Percentiles rank a stretch among this genome's conserved stretches.
These are phyloP conservation scores for Molothrus aeneus DNA, from an alignment of 2,797 vertebrate genomes.

Conservation along the genomic window DNA sequence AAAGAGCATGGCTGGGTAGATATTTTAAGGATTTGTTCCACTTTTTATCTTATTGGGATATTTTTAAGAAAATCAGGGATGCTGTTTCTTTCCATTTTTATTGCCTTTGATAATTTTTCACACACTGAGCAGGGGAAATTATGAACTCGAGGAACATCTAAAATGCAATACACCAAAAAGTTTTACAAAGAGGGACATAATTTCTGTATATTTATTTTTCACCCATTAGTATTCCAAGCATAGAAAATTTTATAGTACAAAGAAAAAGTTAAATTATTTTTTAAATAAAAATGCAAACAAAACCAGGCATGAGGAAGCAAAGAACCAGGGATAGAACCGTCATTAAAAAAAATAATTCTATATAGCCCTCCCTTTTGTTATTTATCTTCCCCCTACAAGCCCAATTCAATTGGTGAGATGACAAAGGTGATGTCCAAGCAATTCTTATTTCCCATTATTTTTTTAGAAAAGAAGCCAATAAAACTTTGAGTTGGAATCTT, in stretches of 20 bases:
- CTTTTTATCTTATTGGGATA: neutral
- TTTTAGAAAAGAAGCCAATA: neutral
- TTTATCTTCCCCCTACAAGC: neutral
- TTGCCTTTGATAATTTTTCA: neutral
- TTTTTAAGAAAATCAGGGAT: neutral
- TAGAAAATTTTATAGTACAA: neutral
- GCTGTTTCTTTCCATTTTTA: neutral
- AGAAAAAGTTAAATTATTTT: neutral
- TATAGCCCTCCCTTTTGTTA: neutral
- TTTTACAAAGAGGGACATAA: neutral
- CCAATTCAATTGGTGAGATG: rapidly evolving
- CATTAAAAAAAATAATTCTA: neutral
- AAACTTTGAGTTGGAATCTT: neutral
- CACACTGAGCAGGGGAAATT: neutral
- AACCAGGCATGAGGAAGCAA: neutral
- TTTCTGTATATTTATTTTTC: neutral
- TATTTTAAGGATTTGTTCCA: constrained; percentile 21
- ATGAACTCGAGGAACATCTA: neutral
- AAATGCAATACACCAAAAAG: neutral
- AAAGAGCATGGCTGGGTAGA: neutral
- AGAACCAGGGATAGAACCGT: neutral
- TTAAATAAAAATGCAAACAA: neutral
- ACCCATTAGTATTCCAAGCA: neutral
- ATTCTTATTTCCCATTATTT: neutral
- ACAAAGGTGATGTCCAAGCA: neutral